Conservation (phyloP, 2,797 vertebrate genomes). For the Ispidina lecontei region DNA sequence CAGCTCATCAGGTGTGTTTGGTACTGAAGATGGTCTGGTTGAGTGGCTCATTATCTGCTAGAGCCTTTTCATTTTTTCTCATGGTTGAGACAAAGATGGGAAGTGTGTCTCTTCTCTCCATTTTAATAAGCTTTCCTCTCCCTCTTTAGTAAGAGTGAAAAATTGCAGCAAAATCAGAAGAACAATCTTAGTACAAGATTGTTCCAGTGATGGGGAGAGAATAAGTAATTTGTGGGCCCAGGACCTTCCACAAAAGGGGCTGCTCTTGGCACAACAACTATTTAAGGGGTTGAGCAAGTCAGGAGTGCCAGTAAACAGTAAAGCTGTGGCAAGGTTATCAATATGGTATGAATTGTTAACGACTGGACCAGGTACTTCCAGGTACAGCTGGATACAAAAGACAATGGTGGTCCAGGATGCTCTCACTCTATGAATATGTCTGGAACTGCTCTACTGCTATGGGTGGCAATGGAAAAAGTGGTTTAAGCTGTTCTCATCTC, state of each 20-base stretch:
- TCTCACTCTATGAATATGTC: neutral
- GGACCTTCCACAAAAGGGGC: neutral
- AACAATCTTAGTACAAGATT: neutral
- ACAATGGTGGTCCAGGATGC: neutral
- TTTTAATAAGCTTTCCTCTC: neutral
- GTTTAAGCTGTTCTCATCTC: neutral
- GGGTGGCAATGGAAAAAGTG: neutral
- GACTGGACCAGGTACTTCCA: neutral
- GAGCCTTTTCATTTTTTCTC: neutral
- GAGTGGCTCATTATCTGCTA: neutral
- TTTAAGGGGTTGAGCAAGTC: neutral
- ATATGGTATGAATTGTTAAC: neutral
- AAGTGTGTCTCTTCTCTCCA: neutral
- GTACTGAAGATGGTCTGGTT: neutral
- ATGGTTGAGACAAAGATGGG: neutral
- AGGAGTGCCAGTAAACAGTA: rapidly evolving
- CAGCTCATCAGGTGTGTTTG: neutral
- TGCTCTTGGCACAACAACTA: neutral
- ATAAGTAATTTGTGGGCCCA: neutral
- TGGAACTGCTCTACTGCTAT: neutral
- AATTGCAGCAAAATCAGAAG: neutral
- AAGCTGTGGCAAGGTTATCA: neutral
- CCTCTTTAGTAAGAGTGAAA: neutral
- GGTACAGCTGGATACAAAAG: neutral
- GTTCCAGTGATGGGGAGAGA: neutral